A percentile compares a stretch with the other conserved stretches of the same genome.
Conservation (phyloP, 2,113 vertebrate genomes). For the Columba janthina region DNA sequence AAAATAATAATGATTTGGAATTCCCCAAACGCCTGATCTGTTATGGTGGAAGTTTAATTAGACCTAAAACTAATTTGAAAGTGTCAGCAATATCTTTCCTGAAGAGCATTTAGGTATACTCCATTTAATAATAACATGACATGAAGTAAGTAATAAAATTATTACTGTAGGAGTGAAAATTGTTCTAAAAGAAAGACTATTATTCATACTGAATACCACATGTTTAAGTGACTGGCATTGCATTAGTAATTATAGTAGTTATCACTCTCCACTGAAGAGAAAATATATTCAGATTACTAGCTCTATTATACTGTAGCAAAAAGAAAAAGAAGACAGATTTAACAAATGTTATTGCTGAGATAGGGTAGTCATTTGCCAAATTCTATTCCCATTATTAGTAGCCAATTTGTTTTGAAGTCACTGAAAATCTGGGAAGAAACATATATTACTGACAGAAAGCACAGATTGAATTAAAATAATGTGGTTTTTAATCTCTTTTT, state of each 20-base stretch:
- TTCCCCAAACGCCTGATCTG: conserved; percentile 9
- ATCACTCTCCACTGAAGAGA: conserved; percentile 39
- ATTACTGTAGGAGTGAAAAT: conserved; percentile 45
- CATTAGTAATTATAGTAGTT: conserved; percentile 66
- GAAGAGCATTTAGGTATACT: conserved; percentile 54
- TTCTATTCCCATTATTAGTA: background rate
- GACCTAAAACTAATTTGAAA: conserved; percentile 61
- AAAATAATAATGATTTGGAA: background rate
- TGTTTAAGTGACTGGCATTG: conserved; percentile 49
- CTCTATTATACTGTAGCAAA: conserved; percentile 14
- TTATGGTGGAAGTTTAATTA: conserved; percentile 63
- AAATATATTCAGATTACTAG: conserved; percentile 43
- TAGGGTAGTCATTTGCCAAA: conserved; percentile 3
- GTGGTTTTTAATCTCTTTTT: background rate
- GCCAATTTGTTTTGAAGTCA: conserved; percentile 4
- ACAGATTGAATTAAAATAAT: background rate
- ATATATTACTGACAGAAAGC: background rate
- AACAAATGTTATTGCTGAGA: background rate
- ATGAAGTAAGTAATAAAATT: conserved; percentile 57
- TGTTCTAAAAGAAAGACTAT: conserved; percentile 47
- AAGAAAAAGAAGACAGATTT: background rate
- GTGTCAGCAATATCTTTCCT: conserved; percentile 58
- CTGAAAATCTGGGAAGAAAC: background rate
- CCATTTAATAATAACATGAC: conserved; percentile 58
- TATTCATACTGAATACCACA: conserved; percentile 35